Conservation (phyloP, 2,888 invertebrate species). For the Pseudolycoriella hygida region DNA sequence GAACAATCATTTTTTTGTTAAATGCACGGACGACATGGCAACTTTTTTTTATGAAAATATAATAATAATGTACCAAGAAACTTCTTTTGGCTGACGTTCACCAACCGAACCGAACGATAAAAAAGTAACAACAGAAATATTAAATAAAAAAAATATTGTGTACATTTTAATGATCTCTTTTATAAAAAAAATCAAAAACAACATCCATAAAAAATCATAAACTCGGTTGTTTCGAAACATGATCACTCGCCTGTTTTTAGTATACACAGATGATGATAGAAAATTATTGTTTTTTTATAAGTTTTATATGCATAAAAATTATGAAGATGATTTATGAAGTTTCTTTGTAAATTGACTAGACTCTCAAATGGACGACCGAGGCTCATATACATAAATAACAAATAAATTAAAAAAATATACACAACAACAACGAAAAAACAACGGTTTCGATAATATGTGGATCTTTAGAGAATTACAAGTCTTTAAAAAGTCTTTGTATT, state of each 20-base stretch:
- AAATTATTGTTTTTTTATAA: constrained; percentile 6
- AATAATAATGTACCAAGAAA: too few species aligned
- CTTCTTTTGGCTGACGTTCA: too few species aligned
- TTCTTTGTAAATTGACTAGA: constrained; percentile 4
- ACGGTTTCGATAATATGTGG: too few species aligned
- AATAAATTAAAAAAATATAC: constrained; percentile 7
- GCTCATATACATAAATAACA: constrained; percentile 21
- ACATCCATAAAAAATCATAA: constrained; percentile 1
- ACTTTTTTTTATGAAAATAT: too few species aligned
- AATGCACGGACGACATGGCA: too few species aligned
- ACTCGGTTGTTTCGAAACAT: too few species aligned
- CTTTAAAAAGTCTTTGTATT: too few species aligned
- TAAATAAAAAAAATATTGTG: neutral
- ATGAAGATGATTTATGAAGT: constrained; percentile 8
- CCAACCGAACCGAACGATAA: neutral
- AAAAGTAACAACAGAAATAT: neutral
- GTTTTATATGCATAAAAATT: constrained; percentile 10
- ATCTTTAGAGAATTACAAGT: too few species aligned
- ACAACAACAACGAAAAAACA: too few species aligned
- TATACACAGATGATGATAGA: constrained; percentile 5
- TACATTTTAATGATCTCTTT: neutral
- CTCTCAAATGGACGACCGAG: neutral
- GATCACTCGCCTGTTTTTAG: too few species aligned
- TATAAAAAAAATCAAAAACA: neutral
- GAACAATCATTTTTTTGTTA: neutral